phyloP scores from a whole-genome alignment of 2,888 invertebrate species.

The Dicranocentrus wangi region DNA sequence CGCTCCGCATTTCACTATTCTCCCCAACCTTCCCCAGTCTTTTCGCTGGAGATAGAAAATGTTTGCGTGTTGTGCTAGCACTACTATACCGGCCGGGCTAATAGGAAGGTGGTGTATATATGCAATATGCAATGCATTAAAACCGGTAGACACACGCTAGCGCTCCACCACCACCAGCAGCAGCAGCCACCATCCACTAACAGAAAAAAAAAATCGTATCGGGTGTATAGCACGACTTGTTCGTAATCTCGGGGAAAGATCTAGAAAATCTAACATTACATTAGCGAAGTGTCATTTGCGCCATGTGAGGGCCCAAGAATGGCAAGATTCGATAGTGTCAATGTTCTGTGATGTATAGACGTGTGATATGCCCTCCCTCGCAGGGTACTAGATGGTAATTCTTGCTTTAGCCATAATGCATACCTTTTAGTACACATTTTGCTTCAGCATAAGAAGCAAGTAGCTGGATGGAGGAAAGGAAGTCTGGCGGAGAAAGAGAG shows the following conservation, averaged over 20 bases:
- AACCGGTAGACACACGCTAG: slow-evolving; percentile 22
- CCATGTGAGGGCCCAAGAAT: slow-evolving; percentile 70
- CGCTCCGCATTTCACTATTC: too few relatives aligned
- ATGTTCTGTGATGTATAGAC: slow-evolving; percentile 73
- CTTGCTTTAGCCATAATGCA: slow-evolving; percentile 13
- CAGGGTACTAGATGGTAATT: slow-evolving; percentile 56
- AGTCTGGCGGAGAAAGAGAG: slow-evolving; percentile 25
- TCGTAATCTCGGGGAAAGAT: slow-evolving; percentile 64
- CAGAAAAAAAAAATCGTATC: slow-evolving; percentile 34
- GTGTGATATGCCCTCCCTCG: slow-evolving; percentile 70
- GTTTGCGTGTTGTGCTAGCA: slow-evolving; percentile 43
- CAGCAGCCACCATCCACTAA: background rate
- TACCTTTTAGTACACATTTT: slow-evolving; percentile 35
- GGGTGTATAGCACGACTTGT: slow-evolving; percentile 17
- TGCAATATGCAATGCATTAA: slow-evolving; percentile 36
- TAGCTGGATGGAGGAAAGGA: too few relatives aligned
- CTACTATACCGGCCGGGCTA: too few relatives aligned
- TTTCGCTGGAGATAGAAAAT: slow-evolving; percentile 38
- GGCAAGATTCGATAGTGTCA: slow-evolving; percentile 73
- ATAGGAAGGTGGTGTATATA: slow-evolving; percentile 33
- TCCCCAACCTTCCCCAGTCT: too few relatives aligned
- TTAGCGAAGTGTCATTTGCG: slow-evolving; percentile 73
- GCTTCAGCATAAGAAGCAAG: slow-evolving; percentile 45
- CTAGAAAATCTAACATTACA: slow-evolving; percentile 73
- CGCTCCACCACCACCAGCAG: too few relatives aligned